Evolutionary conservation across 2,888 invertebrate species (phyloP).

Genomic region (Ectemnius continuus): DNA sequence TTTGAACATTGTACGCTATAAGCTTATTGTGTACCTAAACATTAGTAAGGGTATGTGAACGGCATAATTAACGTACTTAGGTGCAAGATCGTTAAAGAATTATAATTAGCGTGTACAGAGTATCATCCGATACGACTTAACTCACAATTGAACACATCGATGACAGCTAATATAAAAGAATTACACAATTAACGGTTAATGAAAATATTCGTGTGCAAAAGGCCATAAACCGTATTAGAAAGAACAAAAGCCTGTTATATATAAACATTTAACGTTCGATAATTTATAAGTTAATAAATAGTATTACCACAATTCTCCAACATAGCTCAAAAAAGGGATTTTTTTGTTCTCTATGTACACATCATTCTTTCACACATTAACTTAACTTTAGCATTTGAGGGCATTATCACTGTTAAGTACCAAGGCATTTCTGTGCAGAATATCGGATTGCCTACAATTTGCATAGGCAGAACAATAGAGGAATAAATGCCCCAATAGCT

Average conservation of each 20-base stretch:
- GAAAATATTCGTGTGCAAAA: too few relatives aligned
- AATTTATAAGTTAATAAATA: constrained; percentile 59
- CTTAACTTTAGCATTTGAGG: constrained; percentile 48
- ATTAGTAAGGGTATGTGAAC: constrained; percentile 28
- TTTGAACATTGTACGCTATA: constrained; percentile 22
- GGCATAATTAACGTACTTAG: constrained; percentile 21
- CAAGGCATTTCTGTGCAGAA: constrained; percentile 53
- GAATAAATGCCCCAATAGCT: constrained; percentile 96
- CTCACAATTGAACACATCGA: not conserved
- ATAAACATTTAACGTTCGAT: constrained; percentile 39
- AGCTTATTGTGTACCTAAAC: constrained; percentile 18
- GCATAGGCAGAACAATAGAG: constrained; percentile 95
- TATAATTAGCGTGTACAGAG: constrained; percentile 8
- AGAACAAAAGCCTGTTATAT: constrained; percentile 4
- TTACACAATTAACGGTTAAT: constrained; percentile 15
- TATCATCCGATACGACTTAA: constrained; percentile 27
- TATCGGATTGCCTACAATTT: constrained; percentile 83
- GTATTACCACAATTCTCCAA: constrained; percentile 29
- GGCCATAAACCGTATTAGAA: too few relatives aligned
- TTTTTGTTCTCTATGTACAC: constrained; percentile 46
- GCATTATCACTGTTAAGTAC: constrained; percentile 58
- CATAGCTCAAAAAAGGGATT: constrained; percentile 30
- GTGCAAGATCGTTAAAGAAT: constrained; percentile 21
- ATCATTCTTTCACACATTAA: constrained; percentile 32
- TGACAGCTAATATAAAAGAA: constrained; percentile 30